Base-by-base conservation (phyloP, 2,113 vertebrate genomes). In the Ptilorrhoa leucosticta region DNA sequence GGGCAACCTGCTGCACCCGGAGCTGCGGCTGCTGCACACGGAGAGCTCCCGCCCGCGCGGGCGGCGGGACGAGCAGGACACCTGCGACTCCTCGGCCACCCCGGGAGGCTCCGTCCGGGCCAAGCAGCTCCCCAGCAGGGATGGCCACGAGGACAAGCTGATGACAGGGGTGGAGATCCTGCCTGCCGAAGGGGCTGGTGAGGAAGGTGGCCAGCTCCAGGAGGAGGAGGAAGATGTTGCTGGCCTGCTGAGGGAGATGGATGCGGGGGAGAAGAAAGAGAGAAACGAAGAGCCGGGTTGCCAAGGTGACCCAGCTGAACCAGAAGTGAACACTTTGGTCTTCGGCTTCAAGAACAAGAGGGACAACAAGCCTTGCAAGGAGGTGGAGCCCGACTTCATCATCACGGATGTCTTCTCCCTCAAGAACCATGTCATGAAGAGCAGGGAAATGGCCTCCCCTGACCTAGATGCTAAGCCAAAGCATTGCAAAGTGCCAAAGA, bases 331-430 rank as follows among this genome's bases (percentile, higher is more conserved):
- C 37, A 2, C 94, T 68, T 87, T 97, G 63, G 92, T 97, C 54
- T 95, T 97, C 0, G 96, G 93, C 47, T 93, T 96, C 48, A 96
- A 96, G 37, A 81, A 83, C 54, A 98, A 97, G 94, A 97, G 96
- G 82, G 95, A 94, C n/a, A 98, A 97, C 31, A 98, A 98, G 60
- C 51, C 93, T 47, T 95, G 94, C 72, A 97, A 97, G 76, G 98
- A 98, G 51, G 94, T 98, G 5, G 98, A 98, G 51, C 98, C 99
- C 0, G 98, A 98, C 48, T 97, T 98, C 19, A 91, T 98, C 39
- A 98, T 98, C 98, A 97, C 99, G 0, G 98, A 99, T 15, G 96
- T 98, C 90, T 98, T 98, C 76, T 98, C 99, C 31, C 97, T 98
- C 37, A 98, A 98, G 85, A 98, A 98, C 77, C 98, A 98, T 0